Conservation (phyloP, 2,797 vertebrate species). For the Melanogrammus aeglefinus region DNA sequence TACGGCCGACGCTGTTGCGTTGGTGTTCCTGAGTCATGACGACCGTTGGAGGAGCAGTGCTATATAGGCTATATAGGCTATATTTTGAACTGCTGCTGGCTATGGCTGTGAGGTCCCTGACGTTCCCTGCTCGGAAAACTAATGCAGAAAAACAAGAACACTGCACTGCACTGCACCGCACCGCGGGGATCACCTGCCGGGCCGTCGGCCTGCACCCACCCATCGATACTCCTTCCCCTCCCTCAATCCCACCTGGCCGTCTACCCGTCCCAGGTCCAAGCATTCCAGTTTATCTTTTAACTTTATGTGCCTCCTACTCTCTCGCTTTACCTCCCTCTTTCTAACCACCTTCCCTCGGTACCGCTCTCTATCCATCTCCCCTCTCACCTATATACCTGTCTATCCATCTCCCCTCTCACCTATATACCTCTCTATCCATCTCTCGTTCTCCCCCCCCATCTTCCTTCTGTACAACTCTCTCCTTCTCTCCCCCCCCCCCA, state of each 20-base stretch:
- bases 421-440: constrained; percentile 4
- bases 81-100: too few species aligned
- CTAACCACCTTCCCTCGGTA: constrained; percentile 3
- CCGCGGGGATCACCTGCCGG: not conserved
- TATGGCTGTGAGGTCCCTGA: too few species aligned
- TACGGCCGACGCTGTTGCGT: too few species aligned
- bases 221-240: not conserved
- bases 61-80: not conserved
- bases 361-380: constrained; percentile 7
- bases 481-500: not conserved
- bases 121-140: too few species aligned
- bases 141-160: not conserved
- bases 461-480: not conserved
- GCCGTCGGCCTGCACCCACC: too few species aligned
- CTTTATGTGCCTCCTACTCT: not conserved
- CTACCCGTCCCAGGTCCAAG: not conserved
- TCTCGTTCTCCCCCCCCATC: not conserved
- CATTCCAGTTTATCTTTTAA: not conserved
- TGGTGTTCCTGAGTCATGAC: too few species aligned
- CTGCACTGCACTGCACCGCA: not conserved
- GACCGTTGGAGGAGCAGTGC: not conserved
- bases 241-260: not conserved
- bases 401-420: constrained; percentile 24
- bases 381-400: constrained; percentile 7
- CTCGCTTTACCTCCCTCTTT: constrained; percentile 18